Evolutionary conservation across 35 echinoderm and acorn worm species (phyloP).

Genomic region (Hemicentrotus pulcherrimus): DNA sequence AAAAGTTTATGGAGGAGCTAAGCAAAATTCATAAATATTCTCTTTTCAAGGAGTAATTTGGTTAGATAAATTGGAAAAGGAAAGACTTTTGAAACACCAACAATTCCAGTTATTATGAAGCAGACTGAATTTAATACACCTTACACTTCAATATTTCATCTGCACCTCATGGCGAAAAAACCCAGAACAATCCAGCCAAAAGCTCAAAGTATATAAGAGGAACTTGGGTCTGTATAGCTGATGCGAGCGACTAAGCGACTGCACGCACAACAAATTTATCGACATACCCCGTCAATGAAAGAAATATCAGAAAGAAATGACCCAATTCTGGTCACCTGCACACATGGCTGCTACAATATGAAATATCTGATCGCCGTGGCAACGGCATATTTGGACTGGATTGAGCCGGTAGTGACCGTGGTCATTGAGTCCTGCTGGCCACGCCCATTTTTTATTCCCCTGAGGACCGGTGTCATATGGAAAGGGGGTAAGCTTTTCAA

Average conservation of each 20-base stretch:
- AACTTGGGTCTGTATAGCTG: not conserved
- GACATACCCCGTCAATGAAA: not conserved
- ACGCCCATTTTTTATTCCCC: constrained; percentile 14
- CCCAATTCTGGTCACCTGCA: constrained; percentile 34
- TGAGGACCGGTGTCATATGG: not conserved
- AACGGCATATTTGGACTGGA: constrained; percentile 36
- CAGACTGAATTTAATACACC: too few species aligned
- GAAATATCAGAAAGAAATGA: constrained; percentile 21
- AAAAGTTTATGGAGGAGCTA: too few species aligned
- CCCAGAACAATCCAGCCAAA: too few species aligned
- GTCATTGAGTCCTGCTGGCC: not conserved
- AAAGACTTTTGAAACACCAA: too few species aligned
- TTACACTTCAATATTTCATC: too few species aligned
- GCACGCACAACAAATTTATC: not conserved
- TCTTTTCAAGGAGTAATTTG: too few species aligned
- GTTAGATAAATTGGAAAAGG: too few species aligned
- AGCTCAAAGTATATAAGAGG: not conserved
- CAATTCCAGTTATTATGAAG: too few species aligned
- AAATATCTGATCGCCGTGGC: constrained; percentile 19
- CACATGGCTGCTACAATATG: not conserved
- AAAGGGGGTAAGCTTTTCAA: constrained; percentile 10
- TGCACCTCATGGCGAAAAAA: too few species aligned
- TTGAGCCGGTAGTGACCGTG: not conserved
- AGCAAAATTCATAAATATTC: too few species aligned
- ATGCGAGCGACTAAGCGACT: not conserved